Conservation (phyloP, 92 coral and sea anemone genomes). For the Epizoanthus scotinus region DNA sequence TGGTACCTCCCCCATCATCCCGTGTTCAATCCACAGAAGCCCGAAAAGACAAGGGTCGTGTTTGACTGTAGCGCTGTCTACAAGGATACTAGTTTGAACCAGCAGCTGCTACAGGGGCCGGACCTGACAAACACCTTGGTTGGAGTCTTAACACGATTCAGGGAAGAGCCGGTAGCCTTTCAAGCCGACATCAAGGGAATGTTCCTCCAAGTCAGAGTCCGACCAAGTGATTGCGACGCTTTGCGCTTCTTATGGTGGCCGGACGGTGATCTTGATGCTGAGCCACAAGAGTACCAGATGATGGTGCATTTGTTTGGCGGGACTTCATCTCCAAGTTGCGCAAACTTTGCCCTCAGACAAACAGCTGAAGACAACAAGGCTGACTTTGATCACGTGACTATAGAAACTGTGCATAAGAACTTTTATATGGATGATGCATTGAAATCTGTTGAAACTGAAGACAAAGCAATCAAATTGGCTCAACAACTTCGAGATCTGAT, state of each 20-base stretch:
- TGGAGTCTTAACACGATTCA: slow-evolving; percentile 46
- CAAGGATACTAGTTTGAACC: slow-evolving; percentile 9
- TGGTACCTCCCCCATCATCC: slow-evolving; percentile 53
- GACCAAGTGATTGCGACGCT: slow-evolving; percentile 37
- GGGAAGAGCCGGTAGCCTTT: slow-evolving; percentile 42
- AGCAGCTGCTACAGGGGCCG: slow-evolving; percentile 54
- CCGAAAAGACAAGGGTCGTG: slow-evolving; percentile 41
- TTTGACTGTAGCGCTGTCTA: slow-evolving; percentile 40
- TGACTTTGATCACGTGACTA: slow-evolving; percentile 31
- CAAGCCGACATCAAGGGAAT: slow-evolving; percentile 49
- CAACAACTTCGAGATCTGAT: slow-evolving; percentile 28
- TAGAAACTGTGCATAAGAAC: slow-evolving; percentile 36
- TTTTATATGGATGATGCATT: slow-evolving; percentile 56
- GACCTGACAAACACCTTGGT: slow-evolving; percentile 40
- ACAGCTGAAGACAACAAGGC: slow-evolving; percentile 49
- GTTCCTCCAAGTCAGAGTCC: slow-evolving; percentile 44
- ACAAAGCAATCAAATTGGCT: slow-evolving; percentile 39
- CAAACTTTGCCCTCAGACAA: slow-evolving; percentile 44
- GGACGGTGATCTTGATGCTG: slow-evolving; percentile 28
- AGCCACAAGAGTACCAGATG: slow-evolving; percentile 54
- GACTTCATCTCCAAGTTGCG: slow-evolving; percentile 50
- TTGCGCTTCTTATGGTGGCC: slow-evolving; percentile 60
- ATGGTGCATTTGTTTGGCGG: slow-evolving; percentile 49
- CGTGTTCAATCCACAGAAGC: slow-evolving; percentile 6
- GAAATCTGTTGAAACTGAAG: slow-evolving; percentile 41